Base-by-base conservation (phyloP, 1,140 invertebrate genomes). In the Drosophila pseudoananassae region DNA sequence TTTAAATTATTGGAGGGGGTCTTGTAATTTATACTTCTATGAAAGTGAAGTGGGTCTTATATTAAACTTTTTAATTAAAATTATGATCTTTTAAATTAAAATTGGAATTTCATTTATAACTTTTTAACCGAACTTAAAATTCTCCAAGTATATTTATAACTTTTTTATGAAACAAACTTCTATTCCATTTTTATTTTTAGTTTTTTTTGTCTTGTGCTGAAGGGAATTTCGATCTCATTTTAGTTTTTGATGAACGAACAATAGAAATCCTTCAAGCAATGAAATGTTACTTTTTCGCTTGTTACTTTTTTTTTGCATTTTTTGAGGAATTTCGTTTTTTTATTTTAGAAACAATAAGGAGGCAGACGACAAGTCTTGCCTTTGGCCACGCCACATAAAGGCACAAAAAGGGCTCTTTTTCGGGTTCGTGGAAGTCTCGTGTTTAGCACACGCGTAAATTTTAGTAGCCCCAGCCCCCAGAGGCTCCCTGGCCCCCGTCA, bases 401-500 rank as follows among this genome's bases (percentile, higher is more conserved):
- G 40, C 40, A 43, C 40, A 43, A 17, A 43, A 43, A 82, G 70
- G 79, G 71, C 66, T 72, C 17, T 40, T 55, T 47, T 47, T 58
- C 43, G 31, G 63, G 84, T 91, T 91, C 90, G 89, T 91, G 90
- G 90, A 91, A 91, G 90, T 91, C 90, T 91, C 90, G 90, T 91
- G 90, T 91, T 91, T 89, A 91, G 90, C 90, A 91, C 90, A 91
- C 90, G 90, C 89, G 88, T 90, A 90, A 90, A 90, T 90, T 90
- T 90, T 77, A 74, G 71, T 76, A 90, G 88, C 80, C 80, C 66
- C 58, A 52, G 73, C 65, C 76, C 40, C 43, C 43, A 10, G 40
- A 15, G 20, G 6, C 49, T 31, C 23, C 43, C 20, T 6, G 4
- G 17, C 15, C 7, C 6, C 17, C 43, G 17, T 9, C 20, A 15